Evolutionary conservation across 2,888 invertebrate genomes (phyloP).

Genomic region (Eupithecia dodoneata): DNA sequence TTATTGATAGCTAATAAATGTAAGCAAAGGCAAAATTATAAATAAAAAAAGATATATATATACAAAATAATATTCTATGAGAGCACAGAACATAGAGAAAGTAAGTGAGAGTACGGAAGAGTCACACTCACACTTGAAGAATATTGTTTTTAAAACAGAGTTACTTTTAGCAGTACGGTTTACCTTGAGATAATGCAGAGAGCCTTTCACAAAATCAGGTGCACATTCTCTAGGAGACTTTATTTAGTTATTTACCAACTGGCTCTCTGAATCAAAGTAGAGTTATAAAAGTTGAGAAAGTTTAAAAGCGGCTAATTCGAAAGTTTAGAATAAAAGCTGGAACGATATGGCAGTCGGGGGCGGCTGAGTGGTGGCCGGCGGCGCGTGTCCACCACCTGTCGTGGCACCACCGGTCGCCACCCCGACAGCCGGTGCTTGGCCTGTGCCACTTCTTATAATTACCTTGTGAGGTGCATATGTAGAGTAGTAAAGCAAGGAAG

Average conservation of each 20-base stretch:
- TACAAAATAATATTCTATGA: background rate
- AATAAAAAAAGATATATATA: too few relatives aligned
- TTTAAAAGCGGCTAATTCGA: slow-evolving; percentile 18
- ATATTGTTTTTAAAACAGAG: too few relatives aligned
- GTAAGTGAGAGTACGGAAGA: too few relatives aligned
- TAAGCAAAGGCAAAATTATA: too few relatives aligned
- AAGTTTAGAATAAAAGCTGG: slow-evolving; percentile 43
- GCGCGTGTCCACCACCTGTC: slow-evolving; percentile 81
- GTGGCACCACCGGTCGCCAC: slow-evolving; percentile 59
- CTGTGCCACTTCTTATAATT: slow-evolving; percentile 19
- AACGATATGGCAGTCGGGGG: slow-evolving; percentile 55
- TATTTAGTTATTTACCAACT: background rate
- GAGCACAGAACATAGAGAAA: background rate
- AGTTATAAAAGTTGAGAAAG: slow-evolving; percentile 5
- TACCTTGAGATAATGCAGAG: background rate
- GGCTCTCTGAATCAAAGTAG: background rate
- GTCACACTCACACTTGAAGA: too few relatives aligned
- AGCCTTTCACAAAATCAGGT: background rate
- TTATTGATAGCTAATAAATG: too few relatives aligned
- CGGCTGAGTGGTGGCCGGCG: slow-evolving; percentile 58
- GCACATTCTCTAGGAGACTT: background rate
- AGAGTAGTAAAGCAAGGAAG: background rate
- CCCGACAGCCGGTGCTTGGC: slow-evolving; percentile 53
- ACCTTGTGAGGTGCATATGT: slow-evolving; percentile 1
- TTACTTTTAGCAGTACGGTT: too few relatives aligned